These are phyloP conservation scores for Drosophila subobscura DNA, from an alignment of 1,140 invertebrate genomes.

Conservation along the genomic window DNA sequence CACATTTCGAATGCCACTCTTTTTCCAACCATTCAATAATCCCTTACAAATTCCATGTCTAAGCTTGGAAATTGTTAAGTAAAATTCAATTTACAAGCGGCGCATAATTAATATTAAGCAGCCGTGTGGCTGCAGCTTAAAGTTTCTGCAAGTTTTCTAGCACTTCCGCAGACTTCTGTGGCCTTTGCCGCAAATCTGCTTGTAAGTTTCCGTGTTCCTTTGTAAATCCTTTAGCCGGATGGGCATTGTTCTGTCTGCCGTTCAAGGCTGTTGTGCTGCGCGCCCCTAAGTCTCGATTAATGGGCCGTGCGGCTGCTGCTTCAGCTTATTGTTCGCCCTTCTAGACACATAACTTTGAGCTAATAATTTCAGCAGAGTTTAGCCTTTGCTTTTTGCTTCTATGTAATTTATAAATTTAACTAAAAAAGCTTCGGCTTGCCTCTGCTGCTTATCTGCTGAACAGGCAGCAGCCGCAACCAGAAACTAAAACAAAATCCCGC, in stretches of 20 bases:
- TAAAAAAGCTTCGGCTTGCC: not conserved
- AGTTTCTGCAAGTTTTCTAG: slow-evolving; percentile 64
- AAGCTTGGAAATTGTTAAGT: slow-evolving; percentile 77
- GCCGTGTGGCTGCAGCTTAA: slow-evolving; percentile 46
- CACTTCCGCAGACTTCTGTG: slow-evolving; percentile 47
- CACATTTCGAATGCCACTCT: no score
- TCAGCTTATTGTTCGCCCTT: no score
- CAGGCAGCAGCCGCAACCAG: slow-evolving; percentile 49
- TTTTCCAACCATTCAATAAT: slow-evolving; percentile 46
- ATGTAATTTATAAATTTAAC: no score
- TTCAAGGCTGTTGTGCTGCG: slow-evolving; percentile 1
- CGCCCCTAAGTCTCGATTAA: slow-evolving; percentile 2
- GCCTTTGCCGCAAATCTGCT: slow-evolving; percentile 39
- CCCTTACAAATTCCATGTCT: slow-evolving; percentile 56
- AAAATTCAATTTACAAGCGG: slow-evolving; percentile 80
- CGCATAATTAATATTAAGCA: slow-evolving; percentile 79
- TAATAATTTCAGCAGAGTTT: no score
- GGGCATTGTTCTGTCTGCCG: slow-evolving; percentile 15
- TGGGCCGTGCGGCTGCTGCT: no score
- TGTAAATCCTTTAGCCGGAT: slow-evolving; percentile 13
- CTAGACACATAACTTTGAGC: no score
- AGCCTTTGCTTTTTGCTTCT: no score
- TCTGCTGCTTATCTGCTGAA: slow-evolving; percentile 67
- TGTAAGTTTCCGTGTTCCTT: slow-evolving; percentile 20
- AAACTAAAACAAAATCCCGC: slow-evolving; percentile 58